Conservation (phyloP, 2,797 vertebrate genomes). For the Acipenser oxyrinchus region DNA sequence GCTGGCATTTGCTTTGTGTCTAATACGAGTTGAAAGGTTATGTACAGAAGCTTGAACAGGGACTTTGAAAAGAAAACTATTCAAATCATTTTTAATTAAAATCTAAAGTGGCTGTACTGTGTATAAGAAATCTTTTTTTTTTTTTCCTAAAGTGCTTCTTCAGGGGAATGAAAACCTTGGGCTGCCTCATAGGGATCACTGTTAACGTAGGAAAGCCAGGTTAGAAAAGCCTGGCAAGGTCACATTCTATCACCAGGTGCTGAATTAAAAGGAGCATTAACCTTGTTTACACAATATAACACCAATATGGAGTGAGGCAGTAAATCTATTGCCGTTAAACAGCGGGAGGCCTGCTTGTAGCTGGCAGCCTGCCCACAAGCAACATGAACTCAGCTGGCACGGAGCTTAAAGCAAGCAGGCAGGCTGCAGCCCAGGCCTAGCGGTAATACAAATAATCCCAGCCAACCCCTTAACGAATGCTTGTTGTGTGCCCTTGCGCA, state of each 20-base stretch:
- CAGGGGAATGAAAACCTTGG: conserved; percentile 11
- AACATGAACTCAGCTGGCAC: conserved; percentile 57
- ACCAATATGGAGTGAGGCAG: conserved; percentile 77
- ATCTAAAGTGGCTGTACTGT: neutral
- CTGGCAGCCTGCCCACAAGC: conserved; percentile 74
- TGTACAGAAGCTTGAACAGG: neutral
- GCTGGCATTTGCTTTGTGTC: neutral
- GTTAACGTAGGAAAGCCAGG: conserved; percentile 45
- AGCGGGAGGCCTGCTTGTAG: conserved; percentile 67
- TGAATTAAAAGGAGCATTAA: conserved; percentile 88
- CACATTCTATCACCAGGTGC: conserved; percentile 80
- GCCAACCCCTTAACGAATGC: conserved; percentile 47
- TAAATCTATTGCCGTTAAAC: conserved; percentile 94
- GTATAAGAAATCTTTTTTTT: neutral
- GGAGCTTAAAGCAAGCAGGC: conserved; percentile 29
- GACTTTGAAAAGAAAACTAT: neutral
- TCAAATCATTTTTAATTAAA: neutral
- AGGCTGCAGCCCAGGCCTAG: conserved; percentile 44
- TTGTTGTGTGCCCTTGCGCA: conserved; percentile 47
- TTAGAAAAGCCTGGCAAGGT: conserved; percentile 69
- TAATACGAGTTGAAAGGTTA: neutral
- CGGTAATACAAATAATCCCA: conserved; percentile 21
- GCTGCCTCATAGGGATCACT: conserved; percentile 11
- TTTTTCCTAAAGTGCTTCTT: neutral
- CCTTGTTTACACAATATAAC: conserved; percentile 95